Conservation (phyloP, 2,113 vertebrate genomes). For the Stigmatopora argus region DNA sequence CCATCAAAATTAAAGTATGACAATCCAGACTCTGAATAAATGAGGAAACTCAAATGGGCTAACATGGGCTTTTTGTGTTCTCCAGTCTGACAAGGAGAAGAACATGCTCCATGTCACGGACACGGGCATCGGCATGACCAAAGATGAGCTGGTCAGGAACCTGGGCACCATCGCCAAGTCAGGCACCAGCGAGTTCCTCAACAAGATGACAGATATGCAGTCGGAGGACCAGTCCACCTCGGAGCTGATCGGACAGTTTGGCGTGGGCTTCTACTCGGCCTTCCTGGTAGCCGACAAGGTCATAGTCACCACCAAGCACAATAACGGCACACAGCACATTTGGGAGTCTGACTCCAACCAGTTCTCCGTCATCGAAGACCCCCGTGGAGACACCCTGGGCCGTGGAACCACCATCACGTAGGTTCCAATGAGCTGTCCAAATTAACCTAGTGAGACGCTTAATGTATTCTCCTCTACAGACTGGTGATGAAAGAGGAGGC, state of each 20-base stretch:
- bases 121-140: conserved; percentile 96
- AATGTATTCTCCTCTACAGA: conserved; percentile 52
- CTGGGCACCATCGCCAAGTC: conserved; percentile 97
- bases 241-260: conserved; percentile 96
- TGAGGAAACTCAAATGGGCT: not conserved
- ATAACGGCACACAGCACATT: conserved; percentile 94
- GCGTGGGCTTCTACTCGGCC: conserved; percentile 97
- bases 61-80: not conserved
- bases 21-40: not conserved
- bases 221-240: conserved; percentile 90
- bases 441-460: not conserved
- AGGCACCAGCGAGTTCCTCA: conserved; percentile 97
- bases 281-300: conserved; percentile 97
- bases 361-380: conserved; percentile 91
- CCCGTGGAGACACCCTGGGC: conserved; percentile 88
- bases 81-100: conserved; percentile 95
- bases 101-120: conserved; percentile 98
- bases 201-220: conserved; percentile 88
- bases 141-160: conserved; percentile 92
- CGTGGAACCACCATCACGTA: conserved; percentile 94
- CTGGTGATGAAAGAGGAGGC: conserved; percentile 97
- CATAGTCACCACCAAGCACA: conserved; percentile 96
- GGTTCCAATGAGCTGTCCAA: conserved; percentile 44
- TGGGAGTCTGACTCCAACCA: conserved; percentile 98
- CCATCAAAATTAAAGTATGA: conserved; percentile 87